These are phyloP conservation scores for Promerops cafer DNA, from an alignment of 2,113 vertebrate genomes.

Conservation along the genomic window DNA sequence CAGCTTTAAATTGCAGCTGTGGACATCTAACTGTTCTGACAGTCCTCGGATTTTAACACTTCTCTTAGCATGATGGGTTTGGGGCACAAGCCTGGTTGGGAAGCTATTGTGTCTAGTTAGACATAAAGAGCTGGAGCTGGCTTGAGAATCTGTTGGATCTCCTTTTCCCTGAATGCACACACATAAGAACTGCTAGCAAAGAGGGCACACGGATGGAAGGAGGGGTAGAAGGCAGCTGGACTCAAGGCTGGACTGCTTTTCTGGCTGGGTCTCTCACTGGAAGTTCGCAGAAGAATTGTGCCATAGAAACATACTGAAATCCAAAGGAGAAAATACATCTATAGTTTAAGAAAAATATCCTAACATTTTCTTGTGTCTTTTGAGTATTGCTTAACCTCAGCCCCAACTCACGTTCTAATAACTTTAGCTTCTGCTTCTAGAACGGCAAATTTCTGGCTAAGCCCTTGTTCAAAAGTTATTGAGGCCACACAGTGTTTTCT, in stretches of 20 bases:
- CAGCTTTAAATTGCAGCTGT: background rate
- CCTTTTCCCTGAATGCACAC: background rate
- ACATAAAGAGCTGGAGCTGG: background rate
- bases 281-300: background rate
- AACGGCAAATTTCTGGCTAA: background rate
- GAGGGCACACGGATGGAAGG: background rate
- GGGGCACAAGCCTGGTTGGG: background rate
- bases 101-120: background rate
- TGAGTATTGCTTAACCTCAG: background rate
- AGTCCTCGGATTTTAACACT: background rate
- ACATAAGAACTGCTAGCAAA: background rate
- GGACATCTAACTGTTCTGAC: background rate
- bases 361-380: background rate
- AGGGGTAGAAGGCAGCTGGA: background rate
- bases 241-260: background rate
- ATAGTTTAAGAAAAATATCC: background rate
- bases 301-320: background rate
- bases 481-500: background rate
- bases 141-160: background rate
- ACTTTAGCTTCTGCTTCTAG: background rate
- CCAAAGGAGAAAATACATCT: background rate
- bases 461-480: background rate
- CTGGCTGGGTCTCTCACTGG: background rate
- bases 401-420: background rate
- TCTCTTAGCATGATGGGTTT: background rate